Conservation (phyloP, 2,797 vertebrate species). For the Chelmon rostratus region DNA sequence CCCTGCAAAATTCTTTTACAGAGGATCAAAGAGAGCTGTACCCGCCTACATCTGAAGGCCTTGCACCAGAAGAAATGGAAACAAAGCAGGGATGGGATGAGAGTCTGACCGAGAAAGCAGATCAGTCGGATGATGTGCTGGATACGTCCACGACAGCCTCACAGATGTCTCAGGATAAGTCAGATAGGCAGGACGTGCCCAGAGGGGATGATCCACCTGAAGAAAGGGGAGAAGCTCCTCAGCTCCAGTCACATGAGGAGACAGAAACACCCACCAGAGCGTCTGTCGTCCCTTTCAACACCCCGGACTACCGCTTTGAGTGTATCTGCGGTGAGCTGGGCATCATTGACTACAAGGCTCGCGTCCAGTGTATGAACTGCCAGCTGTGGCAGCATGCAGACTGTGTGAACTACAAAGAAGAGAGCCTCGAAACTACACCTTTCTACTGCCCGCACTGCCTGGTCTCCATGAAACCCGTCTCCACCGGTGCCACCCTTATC, state of each 20-base stretch:
- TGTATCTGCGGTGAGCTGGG: constrained; percentile 97
- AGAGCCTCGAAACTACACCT: constrained; percentile 91
- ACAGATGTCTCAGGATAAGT: constrained; percentile 41
- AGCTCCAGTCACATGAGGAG: constrained; percentile 43
- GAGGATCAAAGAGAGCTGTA: constrained; percentile 69
- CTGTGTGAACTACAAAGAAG: constrained; percentile 97
- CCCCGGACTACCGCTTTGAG: constrained; percentile 93
- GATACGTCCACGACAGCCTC: constrained; percentile 22
- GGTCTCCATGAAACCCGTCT: constrained; percentile 97
- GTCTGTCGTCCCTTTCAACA: constrained; percentile 86
- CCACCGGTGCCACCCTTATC: constrained; percentile 95
- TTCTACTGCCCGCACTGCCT: constrained; percentile 99
- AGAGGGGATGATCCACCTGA: neutral
- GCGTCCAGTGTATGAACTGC: constrained; percentile 97
- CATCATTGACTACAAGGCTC: constrained; percentile 91
- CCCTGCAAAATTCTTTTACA: constrained; percentile 74
- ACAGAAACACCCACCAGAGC: constrained; percentile 70
- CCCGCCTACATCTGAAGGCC: constrained; percentile 64
- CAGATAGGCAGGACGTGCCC: constrained; percentile 41
- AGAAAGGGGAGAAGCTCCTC: constrained; percentile 14
- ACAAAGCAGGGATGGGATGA: constrained; percentile 67
- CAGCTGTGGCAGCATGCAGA: constrained; percentile 96
- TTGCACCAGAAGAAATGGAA: constrained; percentile 71
- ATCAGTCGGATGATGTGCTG: constrained; percentile 33
- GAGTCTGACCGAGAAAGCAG: constrained; percentile 34